Conservation (phyloP, 2,797 vertebrate species). For the Thaleichthys pacificus region DNA sequence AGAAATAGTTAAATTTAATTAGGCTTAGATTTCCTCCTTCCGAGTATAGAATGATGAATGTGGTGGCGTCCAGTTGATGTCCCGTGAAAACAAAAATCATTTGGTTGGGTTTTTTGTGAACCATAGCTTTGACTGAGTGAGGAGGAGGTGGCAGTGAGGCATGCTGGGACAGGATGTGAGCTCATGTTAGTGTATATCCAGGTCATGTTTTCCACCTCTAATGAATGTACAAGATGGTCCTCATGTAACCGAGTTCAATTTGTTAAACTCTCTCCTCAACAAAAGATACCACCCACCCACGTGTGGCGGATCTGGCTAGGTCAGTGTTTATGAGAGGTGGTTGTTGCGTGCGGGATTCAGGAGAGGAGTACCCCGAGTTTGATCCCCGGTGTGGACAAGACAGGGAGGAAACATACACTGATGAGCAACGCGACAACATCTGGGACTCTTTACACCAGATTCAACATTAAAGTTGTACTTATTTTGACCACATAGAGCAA, state of each 20-base stretch:
- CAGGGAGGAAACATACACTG: too few species aligned
- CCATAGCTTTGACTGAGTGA: constrained; percentile 1
- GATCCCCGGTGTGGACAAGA: too few species aligned
- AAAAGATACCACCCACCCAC: too few species aligned
- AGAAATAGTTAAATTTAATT: background rate
- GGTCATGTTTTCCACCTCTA: constrained; percentile 9
- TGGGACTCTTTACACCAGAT: background rate
- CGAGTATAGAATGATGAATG: background rate
- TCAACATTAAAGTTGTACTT: background rate
- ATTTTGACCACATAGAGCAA: too few species aligned
- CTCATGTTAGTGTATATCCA: constrained; percentile 7
- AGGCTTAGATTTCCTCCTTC: background rate
- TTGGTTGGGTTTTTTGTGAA: constrained; percentile 10
- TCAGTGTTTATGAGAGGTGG: too few species aligned
- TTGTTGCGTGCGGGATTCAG: too few species aligned
- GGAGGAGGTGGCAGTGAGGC: constrained; percentile 1
- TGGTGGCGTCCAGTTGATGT: background rate
- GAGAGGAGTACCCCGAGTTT: too few species aligned
- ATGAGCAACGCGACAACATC: too few species aligned
- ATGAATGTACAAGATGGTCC: constrained; percentile 3
- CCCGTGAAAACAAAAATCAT: constrained; percentile 9
- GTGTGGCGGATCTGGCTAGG: too few species aligned
- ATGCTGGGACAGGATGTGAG: constrained; percentile 7
- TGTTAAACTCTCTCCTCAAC: too few species aligned
- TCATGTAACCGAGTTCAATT: background rate